These are phyloP conservation scores for Macrobrachium rosenbergii DNA, from an alignment of 1,140 invertebrate genomes.

Conservation along the genomic window DNA sequence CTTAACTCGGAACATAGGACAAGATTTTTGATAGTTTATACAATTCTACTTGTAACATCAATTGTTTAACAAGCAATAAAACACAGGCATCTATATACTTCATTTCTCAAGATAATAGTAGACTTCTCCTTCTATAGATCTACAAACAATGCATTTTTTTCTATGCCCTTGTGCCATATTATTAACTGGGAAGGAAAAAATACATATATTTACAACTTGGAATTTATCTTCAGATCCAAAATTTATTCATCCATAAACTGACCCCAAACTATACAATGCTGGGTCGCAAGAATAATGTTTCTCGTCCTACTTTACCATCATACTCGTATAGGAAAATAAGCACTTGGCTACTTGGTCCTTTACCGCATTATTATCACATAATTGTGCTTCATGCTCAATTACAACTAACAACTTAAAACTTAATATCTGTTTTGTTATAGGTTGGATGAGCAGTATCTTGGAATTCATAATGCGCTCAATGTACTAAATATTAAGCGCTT, in stretches of 20 bases:
- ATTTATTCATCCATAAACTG: conserved; percentile 38
- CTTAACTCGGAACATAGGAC: no score
- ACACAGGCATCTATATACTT: no score
- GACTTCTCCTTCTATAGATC: no score
- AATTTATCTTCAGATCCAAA: conserved; percentile 39
- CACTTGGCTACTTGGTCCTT: conserved; percentile 59
- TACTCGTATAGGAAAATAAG: conserved; percentile 59
- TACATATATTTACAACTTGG: conserved; percentile 37
- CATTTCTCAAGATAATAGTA: no score
- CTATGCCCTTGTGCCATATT: conserved; percentile 49
- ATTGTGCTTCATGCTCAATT: conserved; percentile 61
- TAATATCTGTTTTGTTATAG: conserved; percentile 47
- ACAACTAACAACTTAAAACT: conserved; percentile 43
- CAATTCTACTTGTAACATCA: no score
- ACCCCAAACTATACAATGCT: conserved; percentile 43
- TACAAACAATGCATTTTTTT: no score
- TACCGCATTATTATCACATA: conserved; percentile 56
- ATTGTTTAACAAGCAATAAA: no score
- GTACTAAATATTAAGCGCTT: conserved; percentile 36
- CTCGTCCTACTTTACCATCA: conserved; percentile 38
- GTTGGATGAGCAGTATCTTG: conserved; percentile 55
- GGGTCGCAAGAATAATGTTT: conserved; percentile 40
- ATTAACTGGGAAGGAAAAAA: conserved; percentile 15
- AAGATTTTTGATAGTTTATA: no score
- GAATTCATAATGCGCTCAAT: conserved; percentile 48